These are phyloP conservation scores for Enteromius treurensis DNA, from an alignment of 2,797 vertebrate species.

Conservation along the genomic window DNA sequence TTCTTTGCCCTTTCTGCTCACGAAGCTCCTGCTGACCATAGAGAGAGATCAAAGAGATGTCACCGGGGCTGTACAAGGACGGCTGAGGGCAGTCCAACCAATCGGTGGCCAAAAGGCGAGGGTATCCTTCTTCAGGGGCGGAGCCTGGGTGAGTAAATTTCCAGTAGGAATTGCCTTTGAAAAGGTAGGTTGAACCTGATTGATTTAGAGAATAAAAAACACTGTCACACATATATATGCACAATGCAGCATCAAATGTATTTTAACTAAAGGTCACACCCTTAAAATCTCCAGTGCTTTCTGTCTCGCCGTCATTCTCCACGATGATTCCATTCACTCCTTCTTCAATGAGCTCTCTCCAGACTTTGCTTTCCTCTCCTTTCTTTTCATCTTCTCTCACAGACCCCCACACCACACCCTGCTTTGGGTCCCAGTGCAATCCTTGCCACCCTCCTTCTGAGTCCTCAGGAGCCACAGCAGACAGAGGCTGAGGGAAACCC, in stretches of 20 bases:
- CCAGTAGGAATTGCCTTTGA: constrained; percentile 77
- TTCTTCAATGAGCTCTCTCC: constrained; percentile 69
- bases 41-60: constrained; percentile 62
- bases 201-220: not conserved
- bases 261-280: not conserved
- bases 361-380: constrained; percentile 59
- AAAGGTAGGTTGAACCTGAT: constrained; percentile 73
- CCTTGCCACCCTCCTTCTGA: constrained; percentile 55
- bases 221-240: not conserved
- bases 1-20: constrained; percentile 55
- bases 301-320: constrained; percentile 64
- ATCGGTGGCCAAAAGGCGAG: constrained; percentile 72
- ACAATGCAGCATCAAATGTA: not conserved
- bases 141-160: constrained; percentile 73
- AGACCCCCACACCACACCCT: constrained; percentile 67
- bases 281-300: not conserved
- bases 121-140: constrained; percentile 69
- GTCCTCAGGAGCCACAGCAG: constrained; percentile 58
- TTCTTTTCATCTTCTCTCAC: constrained; percentile 30
- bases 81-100: constrained; percentile 75
- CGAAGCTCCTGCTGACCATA: constrained; percentile 65
- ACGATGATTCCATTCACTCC: constrained; percentile 74
- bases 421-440: constrained; percentile 71
- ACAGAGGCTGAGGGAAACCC: constrained; percentile 72
- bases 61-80: constrained; percentile 51